phyloP scores from a whole-genome alignment of 2,797 vertebrate genomes.

The Peromyscus eremicus region DNA sequence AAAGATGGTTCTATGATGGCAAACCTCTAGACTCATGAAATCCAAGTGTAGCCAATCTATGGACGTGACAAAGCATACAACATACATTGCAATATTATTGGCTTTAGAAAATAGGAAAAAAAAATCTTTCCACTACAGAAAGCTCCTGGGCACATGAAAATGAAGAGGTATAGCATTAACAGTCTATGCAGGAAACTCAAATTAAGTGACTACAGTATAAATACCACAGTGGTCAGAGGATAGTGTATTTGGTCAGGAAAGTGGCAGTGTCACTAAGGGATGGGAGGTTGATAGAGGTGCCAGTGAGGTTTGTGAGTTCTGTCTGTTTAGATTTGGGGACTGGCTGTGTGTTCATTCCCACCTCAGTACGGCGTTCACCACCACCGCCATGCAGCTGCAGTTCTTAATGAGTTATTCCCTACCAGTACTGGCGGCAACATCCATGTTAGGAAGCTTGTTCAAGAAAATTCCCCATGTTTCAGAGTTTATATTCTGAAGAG shows the following conservation, averaged over 20 bases:
- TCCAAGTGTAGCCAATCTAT: conserved; percentile 48
- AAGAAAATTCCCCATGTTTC: neutral
- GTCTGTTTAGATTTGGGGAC: neutral
- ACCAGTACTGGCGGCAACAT: fast-evolving
- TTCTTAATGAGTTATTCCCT: conserved; percentile 54
- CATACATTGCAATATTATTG: conserved; percentile 57
- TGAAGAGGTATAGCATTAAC: neutral
- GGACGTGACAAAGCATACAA: neutral
- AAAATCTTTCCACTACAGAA: neutral
- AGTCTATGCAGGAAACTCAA: neutral
- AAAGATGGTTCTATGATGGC: neutral
- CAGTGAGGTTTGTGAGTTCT: fast-evolving
- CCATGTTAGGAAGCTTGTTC: neutral
- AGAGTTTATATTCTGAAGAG: conserved; percentile 53
- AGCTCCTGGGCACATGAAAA: neutral
- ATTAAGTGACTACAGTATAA: conserved; percentile 21
- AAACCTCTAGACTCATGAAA: conserved; percentile 27
- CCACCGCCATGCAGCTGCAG: neutral
- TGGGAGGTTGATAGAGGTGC: neutral
- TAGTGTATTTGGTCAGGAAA: neutral
- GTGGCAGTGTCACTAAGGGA: neutral
- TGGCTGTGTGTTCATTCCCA: neutral
- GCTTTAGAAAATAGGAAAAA: neutral
- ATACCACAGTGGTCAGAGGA: neutral
- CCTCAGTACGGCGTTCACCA: neutral